Evolutionary conservation across 2,888 invertebrate genomes (phyloP).

Genomic region (Andrena marginata): DNA sequence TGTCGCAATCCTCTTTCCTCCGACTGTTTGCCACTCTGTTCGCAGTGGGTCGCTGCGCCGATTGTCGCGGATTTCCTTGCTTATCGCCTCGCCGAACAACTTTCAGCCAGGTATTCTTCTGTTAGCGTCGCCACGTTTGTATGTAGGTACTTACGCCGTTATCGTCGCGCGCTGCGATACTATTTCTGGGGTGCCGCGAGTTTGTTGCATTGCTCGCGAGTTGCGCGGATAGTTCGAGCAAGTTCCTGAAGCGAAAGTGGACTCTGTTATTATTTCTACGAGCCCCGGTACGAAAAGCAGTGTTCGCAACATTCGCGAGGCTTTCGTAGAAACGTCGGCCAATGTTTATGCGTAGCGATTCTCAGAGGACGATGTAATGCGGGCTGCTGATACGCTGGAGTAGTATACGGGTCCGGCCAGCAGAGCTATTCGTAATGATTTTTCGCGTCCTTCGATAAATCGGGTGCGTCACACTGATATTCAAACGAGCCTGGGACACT

Average conservation of each 20-base stretch:
- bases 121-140: neutral
- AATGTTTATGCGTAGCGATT: neutral
- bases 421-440: conserved; percentile 29
- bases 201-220: neutral
- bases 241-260: neutral
- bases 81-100: neutral
- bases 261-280: neutral
- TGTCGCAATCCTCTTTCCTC: conserved; percentile 21
- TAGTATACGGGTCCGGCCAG: conserved; percentile 14
- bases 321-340: no score
- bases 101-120: neutral
- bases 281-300: neutral
- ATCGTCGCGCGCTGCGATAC: neutral
- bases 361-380: neutral
- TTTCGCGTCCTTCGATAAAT: conserved; percentile 52
- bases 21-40: neutral
- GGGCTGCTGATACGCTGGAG: conserved; percentile 14
- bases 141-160: neutral
- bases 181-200: neutral
- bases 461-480: conserved; percentile 57
- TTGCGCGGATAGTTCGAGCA: neutral
- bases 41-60: neutral
- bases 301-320: no score
- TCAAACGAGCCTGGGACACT: conserved; percentile 61
- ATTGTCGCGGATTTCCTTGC: neutral